Conservation (phyloP, 2,797 vertebrate genomes). For the Echeneis naucrates region DNA sequence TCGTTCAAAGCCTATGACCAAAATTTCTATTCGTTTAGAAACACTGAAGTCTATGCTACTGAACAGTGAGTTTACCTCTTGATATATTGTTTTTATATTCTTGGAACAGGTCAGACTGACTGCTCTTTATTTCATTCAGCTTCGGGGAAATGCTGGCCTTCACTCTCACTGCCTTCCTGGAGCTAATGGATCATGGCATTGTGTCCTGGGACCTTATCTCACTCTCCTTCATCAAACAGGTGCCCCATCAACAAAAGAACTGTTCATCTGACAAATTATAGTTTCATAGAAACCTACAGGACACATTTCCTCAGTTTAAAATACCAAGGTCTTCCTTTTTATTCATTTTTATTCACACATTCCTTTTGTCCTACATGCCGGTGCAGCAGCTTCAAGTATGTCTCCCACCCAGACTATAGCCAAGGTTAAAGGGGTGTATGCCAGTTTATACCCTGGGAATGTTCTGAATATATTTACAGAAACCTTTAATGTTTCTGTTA, state of each 20-base stretch:
- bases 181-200: conserved; percentile 99
- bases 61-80: background rate
- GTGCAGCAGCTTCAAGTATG: conserved; percentile 46
- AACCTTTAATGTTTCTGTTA: background rate
- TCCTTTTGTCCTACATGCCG: conserved; percentile 42
- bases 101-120: conserved; percentile 1
- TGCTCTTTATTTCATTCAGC: conserved; percentile 77
- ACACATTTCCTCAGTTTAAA: background rate
- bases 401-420: too few relatives aligned
- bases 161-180: conserved; percentile 98
- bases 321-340: conserved; percentile 27
- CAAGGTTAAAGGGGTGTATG: too few relatives aligned
- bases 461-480: too few relatives aligned
- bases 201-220: conserved; percentile 99
- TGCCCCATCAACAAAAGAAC: conserved; percentile 61
- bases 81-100: background rate
- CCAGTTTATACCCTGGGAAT: too few relatives aligned
- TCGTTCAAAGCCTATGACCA: background rate
- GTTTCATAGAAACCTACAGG: conserved; percentile 13
- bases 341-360: conserved; percentile 23
- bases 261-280: conserved; percentile 6
- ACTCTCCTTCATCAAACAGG: conserved; percentile 98
- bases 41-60: background rate
- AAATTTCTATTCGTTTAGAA: background rate
- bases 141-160: conserved; percentile 99